Conservation (phyloP, 2,113 vertebrate species). For the Clarias gariepinus region DNA sequence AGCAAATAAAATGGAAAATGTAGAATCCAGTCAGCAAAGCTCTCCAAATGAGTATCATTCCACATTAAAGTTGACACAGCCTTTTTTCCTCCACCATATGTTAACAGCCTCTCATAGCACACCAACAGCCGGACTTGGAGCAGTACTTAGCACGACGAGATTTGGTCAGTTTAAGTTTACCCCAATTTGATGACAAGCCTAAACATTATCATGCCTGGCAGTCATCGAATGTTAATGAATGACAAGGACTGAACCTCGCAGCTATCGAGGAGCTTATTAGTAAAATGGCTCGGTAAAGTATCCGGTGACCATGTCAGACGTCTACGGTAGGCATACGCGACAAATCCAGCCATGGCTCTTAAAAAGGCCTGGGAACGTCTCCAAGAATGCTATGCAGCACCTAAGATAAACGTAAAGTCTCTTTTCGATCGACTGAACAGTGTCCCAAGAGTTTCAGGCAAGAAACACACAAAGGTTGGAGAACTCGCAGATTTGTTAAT, state of each 20-base stretch:
- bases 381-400: conserved; percentile 18
- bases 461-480: conserved; percentile 32
- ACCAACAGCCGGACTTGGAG: not conserved
- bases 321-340: not conserved
- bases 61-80: not conserved
- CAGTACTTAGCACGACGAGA: not conserved
- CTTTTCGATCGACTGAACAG: conserved; percentile 26
- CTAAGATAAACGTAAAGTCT: conserved; percentile 32
- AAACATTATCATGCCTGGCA: conserved; percentile 12
- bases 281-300: conserved; percentile 36
- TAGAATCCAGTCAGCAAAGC: no score
- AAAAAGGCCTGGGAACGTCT: conserved; percentile 10
- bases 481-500: not conserved
- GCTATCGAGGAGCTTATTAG: conserved; percentile 36
- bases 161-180: conserved; percentile 7
- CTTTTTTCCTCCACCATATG: not conserved
- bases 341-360: conserved; percentile 25
- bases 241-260: conserved; percentile 14
- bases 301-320: conserved; percentile 30
- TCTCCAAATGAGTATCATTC: not conserved
- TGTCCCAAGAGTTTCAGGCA: conserved; percentile 19
- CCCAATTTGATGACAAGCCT: conserved; percentile 5
- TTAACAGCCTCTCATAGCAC: not conserved
- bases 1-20: no score
- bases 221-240: conserved; percentile 19